phyloP scores from a whole-genome alignment of 2,797 vertebrate genomes.

The Fundulus diaphanus region DNA sequence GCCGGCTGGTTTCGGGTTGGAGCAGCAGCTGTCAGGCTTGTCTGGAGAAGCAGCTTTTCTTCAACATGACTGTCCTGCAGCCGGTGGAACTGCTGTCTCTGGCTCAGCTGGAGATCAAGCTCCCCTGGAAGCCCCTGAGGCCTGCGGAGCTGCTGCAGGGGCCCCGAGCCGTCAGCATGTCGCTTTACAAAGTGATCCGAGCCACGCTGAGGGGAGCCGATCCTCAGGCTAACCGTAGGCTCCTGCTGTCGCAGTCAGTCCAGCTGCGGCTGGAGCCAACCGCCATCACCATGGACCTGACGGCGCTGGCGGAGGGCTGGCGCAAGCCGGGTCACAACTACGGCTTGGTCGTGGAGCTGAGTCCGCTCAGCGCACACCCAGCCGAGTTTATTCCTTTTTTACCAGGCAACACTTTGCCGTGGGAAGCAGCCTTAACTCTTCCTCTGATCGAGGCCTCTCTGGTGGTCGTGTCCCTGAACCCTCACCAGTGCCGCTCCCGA shows the following conservation, averaged over 20 bases:
- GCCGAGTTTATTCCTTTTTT: constrained; percentile 37
- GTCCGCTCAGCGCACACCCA: not conserved
- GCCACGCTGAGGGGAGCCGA: constrained; percentile 69
- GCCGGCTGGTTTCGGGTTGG: constrained; percentile 65
- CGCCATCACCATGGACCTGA: constrained; percentile 84
- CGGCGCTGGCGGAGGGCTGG: constrained; percentile 72
- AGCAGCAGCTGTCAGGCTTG: constrained; percentile 71
- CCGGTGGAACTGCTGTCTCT: constrained; percentile 84
- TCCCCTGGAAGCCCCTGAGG: constrained; percentile 73
- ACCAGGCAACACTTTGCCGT: not conserved
- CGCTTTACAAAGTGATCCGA: constrained; percentile 75
- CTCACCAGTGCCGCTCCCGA: constrained; percentile 80
- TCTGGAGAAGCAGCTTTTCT: constrained; percentile 86
- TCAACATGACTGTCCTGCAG: constrained; percentile 90
- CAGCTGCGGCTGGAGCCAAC: constrained; percentile 64
- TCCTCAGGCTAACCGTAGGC: constrained; percentile 58
- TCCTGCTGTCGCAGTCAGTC: constrained; percentile 83
- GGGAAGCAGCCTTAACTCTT: constrained; percentile 18
- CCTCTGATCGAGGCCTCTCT: constrained; percentile 79
- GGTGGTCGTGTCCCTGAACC: constrained; percentile 87
- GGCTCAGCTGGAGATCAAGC: constrained; percentile 87
- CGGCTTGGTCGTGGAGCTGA: constrained; percentile 82
- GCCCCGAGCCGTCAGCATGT: constrained; percentile 73
- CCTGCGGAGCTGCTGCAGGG: constrained; percentile 22
- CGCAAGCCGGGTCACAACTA: constrained; percentile 68